These are phyloP conservation scores for Sphaerodactylus townsendi DNA, from an alignment of 2,113 vertebrate genomes.

Conservation along the genomic window DNA sequence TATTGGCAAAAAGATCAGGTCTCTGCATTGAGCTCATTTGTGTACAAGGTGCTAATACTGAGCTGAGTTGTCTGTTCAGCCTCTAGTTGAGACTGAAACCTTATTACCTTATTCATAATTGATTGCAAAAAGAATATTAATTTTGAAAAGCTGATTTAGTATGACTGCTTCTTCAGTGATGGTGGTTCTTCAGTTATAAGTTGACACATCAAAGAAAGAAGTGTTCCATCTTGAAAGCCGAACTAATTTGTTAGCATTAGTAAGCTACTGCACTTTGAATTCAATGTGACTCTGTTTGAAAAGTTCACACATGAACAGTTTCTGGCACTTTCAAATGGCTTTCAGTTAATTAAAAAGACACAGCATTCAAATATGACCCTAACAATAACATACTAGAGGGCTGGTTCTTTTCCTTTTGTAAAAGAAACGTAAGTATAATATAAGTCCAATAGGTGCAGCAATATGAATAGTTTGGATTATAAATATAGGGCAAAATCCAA, in stretches of 20 bases:
- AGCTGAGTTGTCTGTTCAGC: conserved; percentile 30
- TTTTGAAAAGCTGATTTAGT: conserved; percentile 72
- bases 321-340: conserved; percentile 51
- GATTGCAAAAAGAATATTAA: conserved; percentile 61
- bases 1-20: conserved; percentile 76
- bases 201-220: conserved; percentile 62
- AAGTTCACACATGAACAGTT: conserved; percentile 70
- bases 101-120: conserved; percentile 57
- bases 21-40: conserved; percentile 64
- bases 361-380: conserved; percentile 55
- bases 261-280: conserved; percentile 69
- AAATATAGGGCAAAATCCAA: neutral
- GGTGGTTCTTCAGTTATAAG: conserved; percentile 54
- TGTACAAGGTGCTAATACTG: conserved; percentile 45
- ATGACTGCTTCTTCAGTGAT: conserved; percentile 34
- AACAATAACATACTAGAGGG: conserved; percentile 47
- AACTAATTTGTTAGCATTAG: conserved; percentile 79
- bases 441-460: neutral
- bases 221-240: conserved; percentile 55
- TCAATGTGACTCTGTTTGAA: conserved; percentile 67
- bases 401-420: neutral
- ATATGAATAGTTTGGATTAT: neutral
- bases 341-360: conserved; percentile 73
- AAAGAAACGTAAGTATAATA: neutral
- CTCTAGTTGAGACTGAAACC: conserved; percentile 58